These are phyloP conservation scores for Cistogaster globosa DNA, from an alignment of 2,888 invertebrate genomes.

Conservation along the genomic window DNA sequence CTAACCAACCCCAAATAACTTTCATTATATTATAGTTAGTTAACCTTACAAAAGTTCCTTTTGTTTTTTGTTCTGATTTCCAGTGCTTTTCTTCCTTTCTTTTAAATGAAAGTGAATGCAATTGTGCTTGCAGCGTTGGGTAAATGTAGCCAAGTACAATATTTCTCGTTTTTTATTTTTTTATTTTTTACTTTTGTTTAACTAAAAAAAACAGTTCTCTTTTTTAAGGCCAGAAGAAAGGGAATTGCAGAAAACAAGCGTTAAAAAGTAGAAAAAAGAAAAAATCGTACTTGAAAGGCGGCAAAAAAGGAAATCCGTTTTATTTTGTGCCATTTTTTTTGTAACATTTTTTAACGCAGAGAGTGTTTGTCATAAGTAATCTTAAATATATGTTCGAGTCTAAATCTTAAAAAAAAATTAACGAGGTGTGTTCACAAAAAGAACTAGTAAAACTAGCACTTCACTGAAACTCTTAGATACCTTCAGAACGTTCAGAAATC, in stretches of 20 bases:
- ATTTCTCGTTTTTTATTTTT: constrained; percentile 8
- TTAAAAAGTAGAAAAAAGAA: background rate
- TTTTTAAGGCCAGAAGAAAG: constrained; percentile 50
- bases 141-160: constrained; percentile 59
- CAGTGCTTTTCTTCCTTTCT: constrained; percentile 39
- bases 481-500: no score
- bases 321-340: constrained; percentile 53
- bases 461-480: no score
- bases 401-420: no score
- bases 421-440: no score
- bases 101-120: constrained; percentile 69
- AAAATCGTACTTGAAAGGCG: constrained; percentile 70
- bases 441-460: no score
- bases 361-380: background rate
- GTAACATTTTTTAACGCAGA: background rate
- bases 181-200: constrained; percentile 17
- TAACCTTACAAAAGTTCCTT: constrained; percentile 52
- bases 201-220: constrained; percentile 17
- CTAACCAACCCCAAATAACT: constrained; percentile 56
- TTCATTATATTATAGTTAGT: constrained; percentile 66
- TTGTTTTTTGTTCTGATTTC: constrained; percentile 43
- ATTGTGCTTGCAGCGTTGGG: constrained; percentile 62
- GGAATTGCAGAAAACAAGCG: constrained; percentile 41
- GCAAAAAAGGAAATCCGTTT: constrained; percentile 72
- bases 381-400: no score